Base-by-base conservation (phyloP, 2,888 invertebrate genomes). In the Embidobia sp. region DNA sequence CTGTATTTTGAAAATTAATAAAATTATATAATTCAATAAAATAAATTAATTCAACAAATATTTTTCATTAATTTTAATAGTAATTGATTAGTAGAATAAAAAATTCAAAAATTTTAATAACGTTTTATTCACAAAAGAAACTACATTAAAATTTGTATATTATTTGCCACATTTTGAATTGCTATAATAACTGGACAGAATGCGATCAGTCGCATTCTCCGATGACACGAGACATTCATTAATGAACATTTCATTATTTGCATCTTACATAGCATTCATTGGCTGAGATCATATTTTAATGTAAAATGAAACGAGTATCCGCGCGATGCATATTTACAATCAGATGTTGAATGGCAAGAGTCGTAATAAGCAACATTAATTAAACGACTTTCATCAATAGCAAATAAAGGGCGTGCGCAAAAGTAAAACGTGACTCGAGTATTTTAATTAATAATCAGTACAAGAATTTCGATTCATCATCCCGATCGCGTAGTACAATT, bases 381-480 rank as follows among this genome's bases (percentile, higher is more conserved):
- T 49, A 51, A 51, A 51, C 22, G 29, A 26, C 40, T 49, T 31
- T 49, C n/a, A 31, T 66, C 35, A 66, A 49, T 66, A 16, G 3
- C 4, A 44, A 35, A 27, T 42, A 64, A 49, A 31, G 3, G 22
- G 5, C 18, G 10, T 7, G 19, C 4, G 16, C 19, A 63, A 22
- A 22, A n/a, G n/a, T n/a, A n/a, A n/a, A n/a, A n/a, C n/a, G 11
- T n/a, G 3, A 33, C 1, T 7, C 22, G 8, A 6, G 37, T 10
- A 46, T 55, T 46, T 66, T 66, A 67, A 67, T 67, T 67, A 57
- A 67, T 7, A 55, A 55, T 67, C 22, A 29, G 37, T 7, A 7
- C 26, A 22, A 55, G 22, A 35, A 44, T 44, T 6, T 18, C 27
- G 19, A 37, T 55, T 19, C 46, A 19, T 66, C 66, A 66, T 55